These are phyloP conservation scores for Xestia rhomboidea DNA, from an alignment of 2,888 invertebrate species.

Conservation along the genomic window DNA sequence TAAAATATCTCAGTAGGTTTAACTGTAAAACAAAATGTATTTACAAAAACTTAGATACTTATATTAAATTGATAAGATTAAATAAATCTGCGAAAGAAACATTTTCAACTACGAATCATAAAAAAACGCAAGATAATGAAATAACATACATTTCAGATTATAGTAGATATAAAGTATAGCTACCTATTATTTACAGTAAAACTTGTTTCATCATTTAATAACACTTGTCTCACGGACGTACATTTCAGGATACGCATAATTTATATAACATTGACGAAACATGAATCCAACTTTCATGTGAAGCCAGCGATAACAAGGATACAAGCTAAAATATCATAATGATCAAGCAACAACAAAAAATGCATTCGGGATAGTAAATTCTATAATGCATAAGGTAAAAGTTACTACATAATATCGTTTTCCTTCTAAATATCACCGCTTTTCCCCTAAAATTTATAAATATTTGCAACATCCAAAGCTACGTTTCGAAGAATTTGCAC, in stretches of 20 bases:
- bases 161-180: not conserved
- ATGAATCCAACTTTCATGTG: slow-evolving; percentile 27
- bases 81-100: not conserved
- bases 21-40: not conserved
- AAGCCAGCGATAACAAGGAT: slow-evolving; percentile 8
- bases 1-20: not conserved
- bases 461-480: slow-evolving; percentile 43
- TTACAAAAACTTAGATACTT: not conserved
- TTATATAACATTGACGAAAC: slow-evolving; percentile 33
- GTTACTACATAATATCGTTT: slow-evolving; percentile 9
- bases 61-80: slow-evolving; percentile 7
- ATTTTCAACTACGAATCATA: not conserved
- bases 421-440: slow-evolving; percentile 26
- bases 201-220: not conserved
- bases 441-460: slow-evolving; percentile 37
- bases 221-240: slow-evolving; percentile 16
- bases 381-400: slow-evolving; percentile 28
- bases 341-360: not conserved
- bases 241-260: slow-evolving; percentile 35
- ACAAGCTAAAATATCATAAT: slow-evolving; percentile 3
- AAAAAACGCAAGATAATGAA: not conserved
- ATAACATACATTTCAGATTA: not conserved
- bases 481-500: slow-evolving; percentile 49
- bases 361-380: slow-evolving; percentile 7
- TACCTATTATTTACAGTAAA: not conserved